phyloP scores from a whole-genome alignment of 2,888 invertebrate species.

The Hartigia nigra region DNA sequence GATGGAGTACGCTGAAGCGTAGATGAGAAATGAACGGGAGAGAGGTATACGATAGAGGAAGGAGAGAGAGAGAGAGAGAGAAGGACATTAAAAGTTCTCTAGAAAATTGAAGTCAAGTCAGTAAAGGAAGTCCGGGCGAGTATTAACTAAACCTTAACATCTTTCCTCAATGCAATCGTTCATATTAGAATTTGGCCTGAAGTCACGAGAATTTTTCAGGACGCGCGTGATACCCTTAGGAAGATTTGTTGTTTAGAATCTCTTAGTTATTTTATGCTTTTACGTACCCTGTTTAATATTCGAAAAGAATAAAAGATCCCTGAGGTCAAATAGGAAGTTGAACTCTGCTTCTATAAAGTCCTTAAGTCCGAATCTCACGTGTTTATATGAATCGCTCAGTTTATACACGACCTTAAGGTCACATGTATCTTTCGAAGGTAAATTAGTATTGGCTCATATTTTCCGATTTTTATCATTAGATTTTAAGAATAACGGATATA shows the following conservation, averaged over 20 bases:
- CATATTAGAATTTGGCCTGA: not conserved
- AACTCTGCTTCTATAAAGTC: not conserved
- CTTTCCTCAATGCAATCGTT: not conserved
- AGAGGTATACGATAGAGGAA: slow-evolving; percentile 18
- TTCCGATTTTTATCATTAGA: not conserved
- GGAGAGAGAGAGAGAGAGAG: slow-evolving; percentile 12
- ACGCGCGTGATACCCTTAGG: not conserved
- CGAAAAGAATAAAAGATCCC: not conserved
- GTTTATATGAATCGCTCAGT: not conserved
- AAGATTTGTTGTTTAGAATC: not conserved
- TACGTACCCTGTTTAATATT: not conserved
- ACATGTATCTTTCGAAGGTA: not conserved
- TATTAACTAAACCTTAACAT: not conserved
- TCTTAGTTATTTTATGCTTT: not conserved
- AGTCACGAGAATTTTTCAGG: not conserved
- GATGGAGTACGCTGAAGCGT: slow-evolving; percentile 17
- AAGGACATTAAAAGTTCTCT: slow-evolving; percentile 16
- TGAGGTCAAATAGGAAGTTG: not conserved
- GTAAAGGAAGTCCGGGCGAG: not conserved
- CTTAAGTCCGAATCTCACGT: not conserved
- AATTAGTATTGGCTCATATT: not conserved
- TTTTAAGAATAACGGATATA: not conserved
- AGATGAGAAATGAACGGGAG: slow-evolving; percentile 8
- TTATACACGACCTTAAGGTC: not conserved
- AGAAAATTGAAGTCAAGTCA: not conserved